These are phyloP conservation scores for Zaprionus inermis DNA, from an alignment of 1,140 invertebrate species.

Conservation along the genomic window DNA sequence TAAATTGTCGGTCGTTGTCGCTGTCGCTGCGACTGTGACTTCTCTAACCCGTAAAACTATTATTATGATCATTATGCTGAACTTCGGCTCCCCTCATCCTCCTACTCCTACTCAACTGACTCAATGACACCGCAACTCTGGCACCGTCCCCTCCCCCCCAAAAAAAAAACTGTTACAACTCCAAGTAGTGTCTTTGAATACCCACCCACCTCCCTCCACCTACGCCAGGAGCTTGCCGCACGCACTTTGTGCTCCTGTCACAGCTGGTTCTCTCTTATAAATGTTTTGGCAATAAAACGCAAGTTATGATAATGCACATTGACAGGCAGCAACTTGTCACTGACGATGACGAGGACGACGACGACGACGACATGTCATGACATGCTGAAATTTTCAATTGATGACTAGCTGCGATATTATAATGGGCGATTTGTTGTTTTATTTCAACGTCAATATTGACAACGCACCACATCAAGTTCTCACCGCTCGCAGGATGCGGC, in stretches of 20 bases:
- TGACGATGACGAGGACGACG: neutral
- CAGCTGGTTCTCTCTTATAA: slow-evolving; percentile 56
- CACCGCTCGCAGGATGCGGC: neutral
- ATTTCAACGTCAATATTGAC: neutral
- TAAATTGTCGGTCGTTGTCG: slow-evolving; percentile 67
- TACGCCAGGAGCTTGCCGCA: slow-evolving; percentile 54
- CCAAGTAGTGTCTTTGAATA: neutral
- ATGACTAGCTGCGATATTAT: slow-evolving; percentile 48
- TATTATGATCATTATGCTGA: slow-evolving; percentile 77
- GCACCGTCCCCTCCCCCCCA: slow-evolving; percentile 36
- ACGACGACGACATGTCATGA: slow-evolving; percentile 38
- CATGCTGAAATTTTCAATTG: slow-evolving; percentile 50
- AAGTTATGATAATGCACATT: slow-evolving; percentile 79
- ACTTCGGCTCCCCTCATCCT: slow-evolving; percentile 4
- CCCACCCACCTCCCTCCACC: neutral
- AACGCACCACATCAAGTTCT: neutral
- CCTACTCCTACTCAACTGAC: neutral
- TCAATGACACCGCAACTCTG: slow-evolving; percentile 27
- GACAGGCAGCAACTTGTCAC: slow-evolving; percentile 60
- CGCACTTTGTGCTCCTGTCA: slow-evolving; percentile 62
- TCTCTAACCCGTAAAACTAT: slow-evolving; percentile 80
- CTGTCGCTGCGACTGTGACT: slow-evolving; percentile 75
- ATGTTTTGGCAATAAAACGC: slow-evolving; percentile 80
- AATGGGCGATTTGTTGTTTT: slow-evolving; percentile 47
- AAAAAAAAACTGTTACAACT: neutral